phyloP scores from a whole-genome alignment of 2,888 invertebrate genomes.

The Ichneumon xanthorius region DNA sequence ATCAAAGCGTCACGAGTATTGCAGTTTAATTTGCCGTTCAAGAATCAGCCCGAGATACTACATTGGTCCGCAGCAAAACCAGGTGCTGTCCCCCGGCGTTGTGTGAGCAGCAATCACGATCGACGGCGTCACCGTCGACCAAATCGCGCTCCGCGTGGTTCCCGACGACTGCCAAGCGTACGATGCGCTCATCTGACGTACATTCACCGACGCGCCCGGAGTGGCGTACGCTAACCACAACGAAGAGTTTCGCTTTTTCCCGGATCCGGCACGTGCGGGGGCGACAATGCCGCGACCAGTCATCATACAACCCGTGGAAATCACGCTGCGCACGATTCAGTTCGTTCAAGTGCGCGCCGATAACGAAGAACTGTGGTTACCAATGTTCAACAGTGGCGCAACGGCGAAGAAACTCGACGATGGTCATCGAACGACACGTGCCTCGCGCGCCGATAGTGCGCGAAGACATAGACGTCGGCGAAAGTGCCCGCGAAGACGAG shows the following conservation, averaged over 20 bases:
- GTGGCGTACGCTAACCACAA: conserved; percentile 9
- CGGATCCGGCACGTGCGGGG: background rate
- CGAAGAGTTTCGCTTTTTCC: background rate
- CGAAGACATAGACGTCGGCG: background rate
- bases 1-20: conserved; percentile 65
- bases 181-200: conserved; percentile 46
- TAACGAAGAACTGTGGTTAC: background rate
- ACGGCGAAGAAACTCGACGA: conserved; percentile 1
- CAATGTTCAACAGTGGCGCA: conserved; percentile 10
- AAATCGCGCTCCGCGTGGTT: conserved; percentile 31
- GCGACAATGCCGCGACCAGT: background rate
- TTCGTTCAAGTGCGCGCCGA: conserved; percentile 6
- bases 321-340: conserved; percentile 22
- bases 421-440: background rate
- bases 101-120: conserved; percentile 20
- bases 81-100: conserved; percentile 10
- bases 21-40: conserved; percentile 36
- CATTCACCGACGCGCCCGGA: conserved; percentile 31
- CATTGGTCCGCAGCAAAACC: conserved; percentile 18
- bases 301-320: background rate
- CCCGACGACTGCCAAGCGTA: conserved; percentile 47
- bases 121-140: conserved; percentile 37
- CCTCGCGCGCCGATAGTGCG: background rate
- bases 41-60: background rate
- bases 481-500: background rate